These are phyloP conservation scores for Drosophila ogumai DNA, from an alignment of 1,140 invertebrate species.

Conservation along the genomic window DNA sequence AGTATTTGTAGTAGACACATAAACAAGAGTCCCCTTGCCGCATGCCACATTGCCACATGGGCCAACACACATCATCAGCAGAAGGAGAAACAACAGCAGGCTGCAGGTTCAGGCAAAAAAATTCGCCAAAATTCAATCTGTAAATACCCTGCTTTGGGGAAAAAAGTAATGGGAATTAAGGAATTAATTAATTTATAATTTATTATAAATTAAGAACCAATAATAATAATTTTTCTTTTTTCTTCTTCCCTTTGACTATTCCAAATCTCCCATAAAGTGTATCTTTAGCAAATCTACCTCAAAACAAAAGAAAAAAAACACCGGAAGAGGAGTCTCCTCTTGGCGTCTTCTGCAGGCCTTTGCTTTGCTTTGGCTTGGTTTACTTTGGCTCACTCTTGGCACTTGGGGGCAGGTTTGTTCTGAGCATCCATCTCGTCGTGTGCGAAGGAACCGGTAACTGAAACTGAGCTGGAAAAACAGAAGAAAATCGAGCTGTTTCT, in stretches of 20 bases:
- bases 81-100: constrained; percentile 9
- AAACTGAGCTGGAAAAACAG: constrained; percentile 27
- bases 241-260: background rate
- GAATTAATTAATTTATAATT: background rate
- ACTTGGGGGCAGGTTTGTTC: constrained; percentile 36
- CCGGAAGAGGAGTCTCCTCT: background rate
- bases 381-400: constrained; percentile 18
- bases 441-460: constrained; percentile 25
- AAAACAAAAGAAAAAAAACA: too few relatives aligned
- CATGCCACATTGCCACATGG: constrained; percentile 42
- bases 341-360: constrained; percentile 6
- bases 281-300: background rate
- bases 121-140: background rate
- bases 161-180: background rate
- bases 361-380: constrained; percentile 6
- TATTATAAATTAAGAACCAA: background rate
- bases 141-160: background rate
- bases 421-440: constrained; percentile 20
- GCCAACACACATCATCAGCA: constrained; percentile 33
- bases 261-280: background rate
- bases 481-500: constrained; percentile 36
- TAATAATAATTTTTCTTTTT: too few relatives aligned
- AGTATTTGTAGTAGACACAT: constrained; percentile 31
- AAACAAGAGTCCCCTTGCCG: constrained; percentile 35
- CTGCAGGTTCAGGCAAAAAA: constrained; percentile 1